These are phyloP conservation scores for Nomada fabriciana DNA, from an alignment of 2,888 invertebrate species.

Conservation along the genomic window DNA sequence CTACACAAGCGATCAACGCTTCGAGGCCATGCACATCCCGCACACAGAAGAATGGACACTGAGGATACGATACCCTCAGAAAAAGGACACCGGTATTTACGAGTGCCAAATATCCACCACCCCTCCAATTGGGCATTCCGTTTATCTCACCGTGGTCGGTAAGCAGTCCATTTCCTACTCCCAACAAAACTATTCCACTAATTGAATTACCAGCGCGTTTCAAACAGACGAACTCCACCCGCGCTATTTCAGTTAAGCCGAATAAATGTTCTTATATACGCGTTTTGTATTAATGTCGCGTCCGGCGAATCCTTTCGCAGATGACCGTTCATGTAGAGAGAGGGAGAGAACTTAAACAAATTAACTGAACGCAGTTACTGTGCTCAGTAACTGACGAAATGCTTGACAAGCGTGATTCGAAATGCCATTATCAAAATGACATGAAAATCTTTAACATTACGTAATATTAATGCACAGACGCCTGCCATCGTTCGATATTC, in stretches of 20 bases:
- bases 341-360: no score
- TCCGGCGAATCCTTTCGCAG: neutral
- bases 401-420: no score
- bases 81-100: conserved; percentile 91
- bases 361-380: no score
- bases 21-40: conserved; percentile 93
- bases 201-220: conserved; percentile 3
- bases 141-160: conserved; percentile 93
- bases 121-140: conserved; percentile 93
- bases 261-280: neutral
- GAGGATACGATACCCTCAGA: conserved; percentile 90
- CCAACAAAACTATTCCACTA: neutral
- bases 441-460: no score
- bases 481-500: no score
- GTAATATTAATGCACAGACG: no score
- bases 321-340: neutral
- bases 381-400: no score
- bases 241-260: neutral
- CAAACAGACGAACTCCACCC: neutral
- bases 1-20: conserved; percentile 93
- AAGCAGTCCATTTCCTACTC: conserved; percentile 81
- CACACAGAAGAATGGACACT: conserved; percentile 95
- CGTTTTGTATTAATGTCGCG: neutral
- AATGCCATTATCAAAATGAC: no score
- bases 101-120: conserved; percentile 97